Base-by-base conservation (phyloP, 2,113 vertebrate genomes). In the Lophotis ruficrista region DNA sequence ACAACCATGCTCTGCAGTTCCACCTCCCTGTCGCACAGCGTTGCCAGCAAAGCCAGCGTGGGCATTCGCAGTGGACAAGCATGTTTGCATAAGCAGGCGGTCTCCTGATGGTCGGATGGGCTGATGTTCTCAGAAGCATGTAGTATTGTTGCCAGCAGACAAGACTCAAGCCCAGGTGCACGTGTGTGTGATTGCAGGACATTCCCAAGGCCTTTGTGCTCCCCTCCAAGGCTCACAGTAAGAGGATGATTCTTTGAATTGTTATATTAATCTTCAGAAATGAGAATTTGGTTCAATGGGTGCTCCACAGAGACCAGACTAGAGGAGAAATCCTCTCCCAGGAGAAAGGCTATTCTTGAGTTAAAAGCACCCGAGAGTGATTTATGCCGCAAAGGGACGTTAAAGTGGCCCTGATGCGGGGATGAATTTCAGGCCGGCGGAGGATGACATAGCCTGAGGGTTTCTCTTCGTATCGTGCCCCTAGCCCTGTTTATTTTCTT, bases 211-310 rank as follows among this genome's bases (percentile, higher is more conserved):
- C n/a, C 33, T 92, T 37, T 47, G 35, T 48, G 48, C 51, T 80
- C 51, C 21, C 56, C 48, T 85, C 47, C 24, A 25, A 71, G 56
- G 68, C 70, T 68, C 65, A 1, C 47, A 70, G 41, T 73, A 35
- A 92, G 65, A 76, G 61, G 77, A 89, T 45, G 41, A 71, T 53
- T 91, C 82, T 73, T 87, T 64, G 53, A 54, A 87, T 83, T 90
- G 23, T 89, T 82, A 19, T 4, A 20, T 35, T 96, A 84, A 87
- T 86, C 80, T 69, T 69, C 24, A 62, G 83, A 77, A 94, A 96
- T 82, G 79, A 90, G 84, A 92, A 81, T 96, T 94, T 91, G 78
- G 51, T 89, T 97, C 95, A 91, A 16, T 43, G 89, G 72, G 35
- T 76, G 65, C 73, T 96, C 92, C 25, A 2, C 66, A 61, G 87